Percentiles rank a stretch among this genome's conserved stretches.
These are phyloP conservation scores for Rallus limicola DNA, from an alignment of 2,113 vertebrate species.

Conservation along the genomic window DNA sequence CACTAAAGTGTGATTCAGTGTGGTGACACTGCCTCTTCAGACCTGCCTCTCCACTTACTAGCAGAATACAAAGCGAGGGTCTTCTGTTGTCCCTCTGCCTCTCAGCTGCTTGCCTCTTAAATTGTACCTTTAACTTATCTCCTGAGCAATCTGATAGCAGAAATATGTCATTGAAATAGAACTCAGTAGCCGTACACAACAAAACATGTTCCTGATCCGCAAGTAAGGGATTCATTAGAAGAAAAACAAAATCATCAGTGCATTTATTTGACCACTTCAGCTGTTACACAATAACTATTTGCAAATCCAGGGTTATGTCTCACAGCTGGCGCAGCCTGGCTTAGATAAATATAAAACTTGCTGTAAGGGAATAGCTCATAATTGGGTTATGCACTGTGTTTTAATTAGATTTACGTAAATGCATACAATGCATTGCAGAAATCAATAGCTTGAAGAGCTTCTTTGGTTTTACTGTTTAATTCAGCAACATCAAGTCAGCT, in stretches of 20 bases:
- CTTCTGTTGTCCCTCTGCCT: not conserved
- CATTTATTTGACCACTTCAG: conserved; percentile 1
- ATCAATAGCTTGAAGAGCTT: conserved; percentile 50
- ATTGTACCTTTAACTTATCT: not conserved
- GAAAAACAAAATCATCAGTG: not conserved
- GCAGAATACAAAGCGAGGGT: not conserved
- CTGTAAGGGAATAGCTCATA: conserved; percentile 51
- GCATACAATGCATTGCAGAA: conserved; percentile 9
- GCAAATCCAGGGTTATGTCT: conserved; percentile 17
- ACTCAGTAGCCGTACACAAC: not conserved
- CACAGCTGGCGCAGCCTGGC: conserved; percentile 34
- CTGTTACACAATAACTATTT: conserved; percentile 26
- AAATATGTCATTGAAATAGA: not conserved
- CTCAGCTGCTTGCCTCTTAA: not conserved
- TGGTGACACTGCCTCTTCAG: not conserved
- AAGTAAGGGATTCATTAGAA: not conserved
- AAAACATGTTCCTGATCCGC: not conserved
- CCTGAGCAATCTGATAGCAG: not conserved
- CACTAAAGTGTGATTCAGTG: not conserved
- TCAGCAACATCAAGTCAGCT: not conserved
- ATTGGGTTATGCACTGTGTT: conserved; percentile 53
- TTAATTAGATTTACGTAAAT: conserved; percentile 64
- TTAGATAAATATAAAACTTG: conserved; percentile 61
- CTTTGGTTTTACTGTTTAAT: conserved; percentile 1
- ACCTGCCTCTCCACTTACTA: not conserved